phyloP scores from a whole-genome alignment of 2,797 vertebrate genomes.

The Picus viridis region DNA sequence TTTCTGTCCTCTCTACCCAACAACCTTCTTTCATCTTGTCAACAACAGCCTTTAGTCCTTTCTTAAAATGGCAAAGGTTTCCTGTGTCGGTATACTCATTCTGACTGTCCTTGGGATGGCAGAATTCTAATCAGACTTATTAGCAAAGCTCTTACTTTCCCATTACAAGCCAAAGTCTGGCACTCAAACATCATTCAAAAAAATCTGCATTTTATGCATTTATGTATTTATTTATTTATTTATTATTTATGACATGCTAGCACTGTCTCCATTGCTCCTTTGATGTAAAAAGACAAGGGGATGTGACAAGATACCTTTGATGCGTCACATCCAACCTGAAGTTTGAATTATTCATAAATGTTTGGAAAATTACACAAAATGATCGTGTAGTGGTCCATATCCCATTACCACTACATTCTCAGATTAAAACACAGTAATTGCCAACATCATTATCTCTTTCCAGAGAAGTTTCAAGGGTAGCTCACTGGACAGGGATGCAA shows the following conservation, averaged over 20 bases:
- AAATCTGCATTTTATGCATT: slow-evolving; percentile 38
- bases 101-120: neutral
- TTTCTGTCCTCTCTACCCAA: neutral
- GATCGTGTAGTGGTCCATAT: slow-evolving; percentile 7
- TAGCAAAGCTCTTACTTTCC: neutral
- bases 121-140: neutral
- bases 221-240: too few relatives aligned
- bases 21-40: neutral
- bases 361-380: slow-evolving; percentile 46
- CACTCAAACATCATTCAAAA: slow-evolving; percentile 16
- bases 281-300: slow-evolving; percentile 6
- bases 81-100: neutral
- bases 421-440: slow-evolving; percentile 50
- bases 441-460: neutral
- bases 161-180: neutral
- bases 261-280: neutral
- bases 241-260: slow-evolving; percentile 7
- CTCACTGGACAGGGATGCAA: neutral
- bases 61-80: slow-evolving; percentile 6
- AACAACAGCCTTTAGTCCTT: neutral
- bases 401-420: neutral
- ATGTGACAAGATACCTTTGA: neutral
- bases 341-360: slow-evolving; percentile 46
- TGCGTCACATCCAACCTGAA: slow-evolving; percentile 14
- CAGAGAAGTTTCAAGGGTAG: neutral